Conservation (phyloP, 35 echinoderm and acorn worm genomes). For the Apostichopus japonicus region DNA sequence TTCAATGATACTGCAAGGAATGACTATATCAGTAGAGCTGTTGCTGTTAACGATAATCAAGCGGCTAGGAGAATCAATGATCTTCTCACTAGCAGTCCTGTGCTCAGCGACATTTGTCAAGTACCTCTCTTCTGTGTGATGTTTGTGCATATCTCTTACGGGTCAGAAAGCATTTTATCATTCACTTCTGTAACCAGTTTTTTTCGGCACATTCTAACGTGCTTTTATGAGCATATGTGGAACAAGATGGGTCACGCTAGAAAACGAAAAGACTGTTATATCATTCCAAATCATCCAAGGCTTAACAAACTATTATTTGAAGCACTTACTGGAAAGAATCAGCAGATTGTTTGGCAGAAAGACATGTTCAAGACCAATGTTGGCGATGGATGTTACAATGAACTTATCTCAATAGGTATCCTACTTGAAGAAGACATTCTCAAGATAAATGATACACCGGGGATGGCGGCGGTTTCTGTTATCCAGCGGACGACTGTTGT, state of each 20-base stretch:
- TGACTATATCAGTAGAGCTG: neutral
- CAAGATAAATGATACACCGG: no score
- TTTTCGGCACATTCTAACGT: slow-evolving; percentile 6
- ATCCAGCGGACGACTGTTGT: no score
- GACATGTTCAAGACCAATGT: no score
- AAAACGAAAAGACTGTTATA: no score
- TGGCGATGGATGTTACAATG: no score
- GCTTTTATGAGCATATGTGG: neutral
- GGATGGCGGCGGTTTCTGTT: no score
- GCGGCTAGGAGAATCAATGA: neutral
- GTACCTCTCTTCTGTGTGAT: slow-evolving; percentile 10
- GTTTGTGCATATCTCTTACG: slow-evolving; percentile 9
- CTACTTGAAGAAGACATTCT: no score
- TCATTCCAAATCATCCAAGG: no score
- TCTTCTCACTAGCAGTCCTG: neutral
- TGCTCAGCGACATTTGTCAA: neutral
- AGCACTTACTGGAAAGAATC: no score
- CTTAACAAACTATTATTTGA: no score
- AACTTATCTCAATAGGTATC: no score
- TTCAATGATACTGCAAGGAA: neutral
- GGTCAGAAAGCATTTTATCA: neutral
- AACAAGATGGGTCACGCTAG: neutral
- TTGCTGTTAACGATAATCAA: neutral
- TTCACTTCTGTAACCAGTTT: slow-evolving; percentile 31
- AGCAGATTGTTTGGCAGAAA: no score